Conservation (phyloP, 2,113 vertebrate genomes). For the human (Homo sapiens) region DNA sequence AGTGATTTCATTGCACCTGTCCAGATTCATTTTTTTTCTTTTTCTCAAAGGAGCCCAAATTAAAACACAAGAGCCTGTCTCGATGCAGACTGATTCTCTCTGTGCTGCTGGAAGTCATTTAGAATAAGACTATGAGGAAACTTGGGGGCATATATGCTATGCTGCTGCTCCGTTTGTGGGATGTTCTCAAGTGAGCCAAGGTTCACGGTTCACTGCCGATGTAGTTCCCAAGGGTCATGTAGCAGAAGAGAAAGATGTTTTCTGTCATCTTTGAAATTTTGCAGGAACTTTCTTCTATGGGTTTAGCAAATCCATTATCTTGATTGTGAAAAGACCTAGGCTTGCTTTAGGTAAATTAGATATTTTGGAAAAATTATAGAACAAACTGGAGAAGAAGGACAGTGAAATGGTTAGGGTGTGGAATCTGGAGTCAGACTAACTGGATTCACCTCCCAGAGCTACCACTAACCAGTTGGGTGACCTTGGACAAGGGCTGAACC, state of each 20-base stretch:
- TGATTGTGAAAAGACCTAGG: neutral
- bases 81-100: neutral
- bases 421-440: neutral
- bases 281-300: neutral
- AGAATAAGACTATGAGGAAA: neutral
- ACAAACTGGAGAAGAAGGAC: neutral
- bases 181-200: neutral
- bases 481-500: neutral
- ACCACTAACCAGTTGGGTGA: neutral
- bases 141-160: neutral
- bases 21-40: neutral
- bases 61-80: too few species aligned
- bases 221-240: neutral
- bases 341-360: neutral
- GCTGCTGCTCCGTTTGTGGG: neutral
- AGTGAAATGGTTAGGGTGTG: neutral
- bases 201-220: neutral
- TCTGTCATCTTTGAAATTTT: neutral
- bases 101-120: neutral
- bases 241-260: neutral
- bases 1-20: neutral
- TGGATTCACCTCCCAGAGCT: neutral
- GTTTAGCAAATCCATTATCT: neutral
- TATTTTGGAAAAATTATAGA: conserved; percentile 4
- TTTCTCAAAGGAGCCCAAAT: too few species aligned